These are phyloP conservation scores for Sphaeramia orbicularis DNA, from an alignment of 2,797 vertebrate genomes.

Conservation along the genomic window DNA sequence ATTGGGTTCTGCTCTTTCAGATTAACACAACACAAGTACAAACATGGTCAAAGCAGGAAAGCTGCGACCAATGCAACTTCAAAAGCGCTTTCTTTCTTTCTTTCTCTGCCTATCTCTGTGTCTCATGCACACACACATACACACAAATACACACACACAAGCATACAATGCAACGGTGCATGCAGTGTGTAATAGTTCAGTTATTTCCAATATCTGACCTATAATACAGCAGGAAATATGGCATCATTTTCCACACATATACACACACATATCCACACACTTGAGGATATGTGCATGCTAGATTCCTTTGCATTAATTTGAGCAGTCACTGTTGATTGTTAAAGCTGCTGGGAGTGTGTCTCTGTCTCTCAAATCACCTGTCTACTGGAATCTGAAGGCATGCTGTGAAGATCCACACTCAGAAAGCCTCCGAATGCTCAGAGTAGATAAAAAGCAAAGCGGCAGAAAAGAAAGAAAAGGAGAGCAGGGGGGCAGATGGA, in stretches of 20 bases:
- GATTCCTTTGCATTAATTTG: background rate
- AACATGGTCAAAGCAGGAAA: slow-evolving; percentile 64
- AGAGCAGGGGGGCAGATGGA: slow-evolving; percentile 12
- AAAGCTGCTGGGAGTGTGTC: slow-evolving; percentile 7
- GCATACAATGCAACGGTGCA: background rate
- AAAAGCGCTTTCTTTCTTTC: slow-evolving; percentile 54
- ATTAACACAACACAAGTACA: slow-evolving; percentile 74
- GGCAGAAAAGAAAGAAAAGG: background rate
- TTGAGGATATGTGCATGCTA: background rate
- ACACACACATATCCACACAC: background rate
- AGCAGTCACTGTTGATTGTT: background rate
- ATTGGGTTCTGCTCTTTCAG: slow-evolving; percentile 76
- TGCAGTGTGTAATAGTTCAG: slow-evolving; percentile 34
- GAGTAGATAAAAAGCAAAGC: slow-evolving; percentile 53
- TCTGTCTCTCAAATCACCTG: slow-evolving; percentile 45
- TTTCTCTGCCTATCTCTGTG: background rate
- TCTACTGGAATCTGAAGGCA: slow-evolving; percentile 38
- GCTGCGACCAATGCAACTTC: slow-evolving; percentile 66
- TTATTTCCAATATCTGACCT: slow-evolving; percentile 46
- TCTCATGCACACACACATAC: slow-evolving; percentile 3
- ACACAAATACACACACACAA: background rate
- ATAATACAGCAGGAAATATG: slow-evolving; percentile 4
- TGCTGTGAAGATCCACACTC: slow-evolving; percentile 50
- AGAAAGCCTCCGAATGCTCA: slow-evolving; percentile 27
- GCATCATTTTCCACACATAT: slow-evolving; percentile 7